Percentiles rank a stretch among this genome's conserved stretches.
phyloP scores from a whole-genome alignment of 1,140 invertebrate genomes.

The Lysiphlebus fabarum region DNA sequence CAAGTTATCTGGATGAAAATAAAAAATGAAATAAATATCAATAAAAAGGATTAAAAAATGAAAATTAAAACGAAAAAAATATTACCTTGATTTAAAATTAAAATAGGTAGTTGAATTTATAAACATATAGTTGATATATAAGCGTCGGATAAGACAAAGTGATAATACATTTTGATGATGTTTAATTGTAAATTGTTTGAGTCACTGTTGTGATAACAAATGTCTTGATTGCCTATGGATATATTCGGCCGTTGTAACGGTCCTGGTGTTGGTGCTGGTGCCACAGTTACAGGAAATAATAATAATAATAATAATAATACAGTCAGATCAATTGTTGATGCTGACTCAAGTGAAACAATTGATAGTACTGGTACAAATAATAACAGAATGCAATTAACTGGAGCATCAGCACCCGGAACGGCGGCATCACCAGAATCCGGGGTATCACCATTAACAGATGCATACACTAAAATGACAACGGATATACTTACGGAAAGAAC shows the following conservation, averaged over 20 bases:
- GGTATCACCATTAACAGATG: constrained; percentile 68
- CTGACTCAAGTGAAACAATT: constrained; percentile 23
- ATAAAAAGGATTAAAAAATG: no score
- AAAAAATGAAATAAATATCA: no score
- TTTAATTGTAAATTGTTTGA: no score
- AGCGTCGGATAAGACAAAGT: not conserved
- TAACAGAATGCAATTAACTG: constrained; percentile 54
- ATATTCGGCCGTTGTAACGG: constrained; percentile 55
- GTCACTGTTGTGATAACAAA: constrained; percentile 28
- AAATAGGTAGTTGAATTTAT: no score
- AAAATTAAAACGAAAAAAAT: no score
- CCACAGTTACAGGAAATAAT: constrained; percentile 25
- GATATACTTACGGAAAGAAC: constrained; percentile 82
- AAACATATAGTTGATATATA: no score
- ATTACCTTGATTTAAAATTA: no score
- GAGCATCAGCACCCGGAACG: constrained; percentile 51
- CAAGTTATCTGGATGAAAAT: no score
- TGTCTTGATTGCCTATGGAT: constrained; percentile 55
- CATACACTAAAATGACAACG: constrained; percentile 85
- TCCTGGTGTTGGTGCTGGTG: constrained; percentile 42
- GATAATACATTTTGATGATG: constrained; percentile 1
- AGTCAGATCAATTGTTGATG: constrained; percentile 27
- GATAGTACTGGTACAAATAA: constrained; percentile 32
- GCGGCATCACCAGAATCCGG: constrained; percentile 53
- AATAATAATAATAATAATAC: constrained; percentile 38